Evolutionary conservation across 2,888 invertebrate species (phyloP), one percentile per base, ranked within the genome.

Genomic region (Dasypolia templi): DNA sequence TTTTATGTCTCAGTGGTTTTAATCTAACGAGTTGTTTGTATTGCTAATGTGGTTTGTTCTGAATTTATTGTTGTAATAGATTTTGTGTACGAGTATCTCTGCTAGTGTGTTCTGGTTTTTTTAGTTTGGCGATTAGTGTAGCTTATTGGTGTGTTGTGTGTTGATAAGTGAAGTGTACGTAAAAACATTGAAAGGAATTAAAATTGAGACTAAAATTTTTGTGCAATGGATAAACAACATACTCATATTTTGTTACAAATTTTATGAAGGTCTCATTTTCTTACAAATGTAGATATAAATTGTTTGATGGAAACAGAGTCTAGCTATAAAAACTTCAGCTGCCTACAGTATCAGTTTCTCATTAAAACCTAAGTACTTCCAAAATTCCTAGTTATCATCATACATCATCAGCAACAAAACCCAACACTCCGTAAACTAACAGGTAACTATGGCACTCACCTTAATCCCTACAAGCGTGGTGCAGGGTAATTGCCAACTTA

Each of bases 401-500:
- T 75, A 70, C 22, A 64, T 59, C 39, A 72, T 56, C 53, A 17
- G 2, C 7, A 68, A 42, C 79, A 71, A 82, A 70, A 82, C 42
- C 39, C 59, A 70, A 46, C 29, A 65, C 3, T 58, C n/a, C 26
- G 35, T 53, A 35, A 58, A 67, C 72, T 75, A 71, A 51, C 80
- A 79, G 84, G 84, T 83, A 80, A 61, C 46, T 77, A 75, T 67
- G 71, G 59, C 12, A 7, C 72, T 86, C 80, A 91, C 91, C 90
- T 92, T 93, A 93, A 93, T 91, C 92, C 88, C 77, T 72, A 86
- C 83, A 88, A 86, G 89, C 89, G 87, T 88, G 91, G 87, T 89
- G 91, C 90, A 88, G 87, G 83, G 90, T 94, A 94, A 94, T 95
- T 94, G 94, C 91, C 90, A 93, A 94, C 93, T 95, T 94, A 93